These are phyloP conservation scores for Oenanthe melanoleuca DNA, from an alignment of 2,113 vertebrate species.

Conservation along the genomic window DNA sequence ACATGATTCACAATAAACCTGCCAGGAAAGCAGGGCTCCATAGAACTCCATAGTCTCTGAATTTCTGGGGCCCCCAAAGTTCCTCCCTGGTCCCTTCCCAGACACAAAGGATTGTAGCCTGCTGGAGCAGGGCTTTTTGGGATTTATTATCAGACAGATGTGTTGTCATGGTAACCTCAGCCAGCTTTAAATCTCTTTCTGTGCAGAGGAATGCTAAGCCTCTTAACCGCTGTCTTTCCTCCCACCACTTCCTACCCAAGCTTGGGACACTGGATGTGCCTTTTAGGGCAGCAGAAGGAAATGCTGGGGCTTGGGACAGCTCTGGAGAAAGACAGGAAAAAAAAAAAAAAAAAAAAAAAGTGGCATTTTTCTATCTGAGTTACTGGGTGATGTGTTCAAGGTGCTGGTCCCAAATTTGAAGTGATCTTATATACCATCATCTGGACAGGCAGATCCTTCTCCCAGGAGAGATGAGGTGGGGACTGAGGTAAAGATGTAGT, in stretches of 20 bases:
- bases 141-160: constrained; percentile 64
- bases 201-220: constrained; percentile 53
- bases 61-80: neutral
- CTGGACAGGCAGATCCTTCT: neutral
- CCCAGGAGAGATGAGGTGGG: neutral
- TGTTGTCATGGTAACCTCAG: constrained; percentile 68
- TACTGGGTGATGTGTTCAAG: neutral
- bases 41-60: neutral
- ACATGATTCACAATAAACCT: rapidly evolving
- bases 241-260: neutral
- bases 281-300: neutral
- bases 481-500: neutral
- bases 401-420: neutral
- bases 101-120: constrained; percentile 2
- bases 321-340: neutral
- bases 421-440: neutral
- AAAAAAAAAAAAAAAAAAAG: neutral
- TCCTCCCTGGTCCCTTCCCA: neutral
- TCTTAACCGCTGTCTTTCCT: constrained; percentile 10
- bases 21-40: neutral
- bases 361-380: neutral
- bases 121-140: constrained; percentile 19
- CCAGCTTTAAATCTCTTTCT: constrained; percentile 55
- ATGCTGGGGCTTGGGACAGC: neutral
- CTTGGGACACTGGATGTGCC: neutral